A percentile compares a stretch with the other conserved stretches of the same genome.
Evolutionary conservation across 37 sponge, comb jelly and placozoan species (phyloP).

Genomic region (Diacarnus erythraeanus): DNA sequence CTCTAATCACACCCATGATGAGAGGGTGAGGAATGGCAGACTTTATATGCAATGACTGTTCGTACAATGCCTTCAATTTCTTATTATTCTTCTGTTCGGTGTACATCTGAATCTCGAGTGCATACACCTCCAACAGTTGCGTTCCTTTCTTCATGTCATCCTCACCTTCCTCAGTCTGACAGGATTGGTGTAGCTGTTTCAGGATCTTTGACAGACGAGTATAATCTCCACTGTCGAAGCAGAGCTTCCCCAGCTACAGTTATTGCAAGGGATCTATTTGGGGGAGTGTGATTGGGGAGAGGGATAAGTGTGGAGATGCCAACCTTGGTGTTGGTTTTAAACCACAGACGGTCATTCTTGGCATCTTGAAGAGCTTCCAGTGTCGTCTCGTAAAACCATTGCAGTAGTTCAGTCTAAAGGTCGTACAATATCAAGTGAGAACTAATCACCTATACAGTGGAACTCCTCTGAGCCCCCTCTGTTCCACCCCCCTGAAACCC

Average conservation of each 20-base stretch:
- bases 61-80: constrained; percentile 94
- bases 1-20: constrained; percentile 98
- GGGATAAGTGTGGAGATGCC: too few species aligned
- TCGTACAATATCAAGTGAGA: too few species aligned
- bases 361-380: constrained; percentile 89
- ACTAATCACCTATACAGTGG: too few species aligned
- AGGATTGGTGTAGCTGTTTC: constrained; percentile 89
- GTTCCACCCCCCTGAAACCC: too few species aligned
- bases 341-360: constrained; percentile 97
- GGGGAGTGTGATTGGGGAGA: too few species aligned
- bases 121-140: constrained; percentile 94
- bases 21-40: constrained; percentile 99
- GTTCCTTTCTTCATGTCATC: constrained; percentile 95
- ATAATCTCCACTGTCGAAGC: constrained; percentile 92
- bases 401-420: constrained; percentile 79
- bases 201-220: constrained; percentile 72
- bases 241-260: constrained; percentile 87
- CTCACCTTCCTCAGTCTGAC: constrained; percentile 76
- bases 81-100: constrained; percentile 98
- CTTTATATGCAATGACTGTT: constrained; percentile 93
- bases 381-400: constrained; percentile 94
- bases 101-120: constrained; percentile 99
- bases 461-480: too few species aligned
- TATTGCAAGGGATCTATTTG: background rate
- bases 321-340: constrained; percentile 97